A percentile compares a stretch with the other conserved stretches of the same genome.
Conservation (phyloP, 2,797 vertebrate genomes). For the Falco berigora region DNA sequence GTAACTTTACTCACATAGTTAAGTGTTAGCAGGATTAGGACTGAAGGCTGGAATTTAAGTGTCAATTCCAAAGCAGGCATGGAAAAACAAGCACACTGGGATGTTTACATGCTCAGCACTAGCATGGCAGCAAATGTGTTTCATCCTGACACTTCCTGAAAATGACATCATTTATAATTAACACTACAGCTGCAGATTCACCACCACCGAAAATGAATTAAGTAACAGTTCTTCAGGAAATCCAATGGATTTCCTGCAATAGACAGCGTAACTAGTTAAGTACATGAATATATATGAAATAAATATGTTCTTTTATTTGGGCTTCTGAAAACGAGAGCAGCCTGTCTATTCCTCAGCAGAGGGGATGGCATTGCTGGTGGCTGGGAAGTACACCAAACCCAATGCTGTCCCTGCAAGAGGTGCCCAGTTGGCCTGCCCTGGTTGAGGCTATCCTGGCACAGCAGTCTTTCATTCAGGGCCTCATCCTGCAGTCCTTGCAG, state of each 20-base stretch:
- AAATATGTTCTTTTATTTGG: not conserved
- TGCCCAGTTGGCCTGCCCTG: not conserved
- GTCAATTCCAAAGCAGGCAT: not conserved
- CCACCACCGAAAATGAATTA: constrained; percentile 22
- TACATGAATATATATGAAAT: not conserved
- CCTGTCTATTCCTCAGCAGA: not conserved
- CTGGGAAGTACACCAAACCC: not conserved
- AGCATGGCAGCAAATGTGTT: not conserved
- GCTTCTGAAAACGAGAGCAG: not conserved
- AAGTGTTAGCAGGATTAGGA: not conserved
- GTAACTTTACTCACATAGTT: not conserved
- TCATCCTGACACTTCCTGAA: constrained; percentile 23
- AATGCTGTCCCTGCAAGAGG: not conserved
- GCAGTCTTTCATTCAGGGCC: not conserved
- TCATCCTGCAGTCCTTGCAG: not conserved
- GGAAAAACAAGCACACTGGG: not conserved
- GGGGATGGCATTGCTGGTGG: not conserved
- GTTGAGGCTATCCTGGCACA: not conserved
- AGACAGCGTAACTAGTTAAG: not conserved
- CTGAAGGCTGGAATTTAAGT: not conserved
- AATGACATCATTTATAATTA: constrained; percentile 35
- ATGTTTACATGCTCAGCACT: not conserved
- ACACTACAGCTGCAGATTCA: constrained; percentile 5
- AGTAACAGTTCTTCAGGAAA: not conserved
- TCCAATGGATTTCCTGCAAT: not conserved